Evolutionary conservation across 2,888 invertebrate species (phyloP), one percentile per base, ranked within the genome.

Genomic region (Trissoscelio sp.): DNA sequence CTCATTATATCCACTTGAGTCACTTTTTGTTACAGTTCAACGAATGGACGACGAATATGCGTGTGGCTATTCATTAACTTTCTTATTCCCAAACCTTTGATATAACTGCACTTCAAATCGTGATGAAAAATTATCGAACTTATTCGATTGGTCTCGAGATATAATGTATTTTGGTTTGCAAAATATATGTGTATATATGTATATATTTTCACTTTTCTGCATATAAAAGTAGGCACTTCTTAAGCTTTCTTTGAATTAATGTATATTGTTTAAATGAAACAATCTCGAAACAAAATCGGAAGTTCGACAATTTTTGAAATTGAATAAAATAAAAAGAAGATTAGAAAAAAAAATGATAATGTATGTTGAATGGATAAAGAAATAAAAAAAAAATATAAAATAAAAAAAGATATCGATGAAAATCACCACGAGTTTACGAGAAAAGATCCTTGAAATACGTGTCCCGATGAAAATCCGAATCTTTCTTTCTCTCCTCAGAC

Each of bases 401-500:
- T n/a, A 39, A 51, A 57, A 22, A 18, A 57, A 70, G 11, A 31
- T 58, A 51, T 53, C 28, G 46, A 37, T 20, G 42, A 48, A 11
- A 28, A 12, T 69, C 39, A 57, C 57, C 85, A 82, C 75, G 83
- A 82, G 84, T 87, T 83, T 28, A 79, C 55, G 55, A 3, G 39
- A 79, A 69, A 69, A 42, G 57, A 85, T 87, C 87, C 86, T 86
- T 86, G 87, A 85, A 86, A 88, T n/a, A 88, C 85, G 85, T 83
- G 83, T 85, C 81, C 85, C 84, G 84, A 86, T 85, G 86, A 85
- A 84, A 86, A 85, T 86, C 87, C 83, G 85, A 87, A 87, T 53
- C 46, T 42, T 34, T 60, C 16, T 83, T 42, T 48, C 20, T 57
- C 37, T 85, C 48, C 44, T 78, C 55, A 83, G 82, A 85, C 85